Conservation (phyloP, 2,888 invertebrate genomes). For the Drosophila prostipennis region DNA sequence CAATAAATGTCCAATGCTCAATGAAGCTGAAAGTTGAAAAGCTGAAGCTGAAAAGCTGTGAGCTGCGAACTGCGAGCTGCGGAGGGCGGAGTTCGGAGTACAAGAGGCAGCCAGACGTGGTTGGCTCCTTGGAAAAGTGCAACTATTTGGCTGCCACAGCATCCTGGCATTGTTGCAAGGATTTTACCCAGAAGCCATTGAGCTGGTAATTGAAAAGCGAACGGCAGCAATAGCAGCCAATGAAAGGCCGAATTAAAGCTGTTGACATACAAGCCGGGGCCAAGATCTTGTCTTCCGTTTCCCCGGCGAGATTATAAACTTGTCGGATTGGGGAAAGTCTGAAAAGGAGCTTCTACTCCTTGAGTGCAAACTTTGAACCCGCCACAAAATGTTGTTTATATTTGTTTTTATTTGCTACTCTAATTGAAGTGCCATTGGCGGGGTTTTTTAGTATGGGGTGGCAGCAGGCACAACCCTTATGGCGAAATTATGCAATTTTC, state of each 20-base stretch:
- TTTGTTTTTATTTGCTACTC: slow-evolving; percentile 59
- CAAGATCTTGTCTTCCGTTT: slow-evolving; percentile 26
- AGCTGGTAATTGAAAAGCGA: slow-evolving; percentile 64
- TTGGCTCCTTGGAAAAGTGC: slow-evolving; percentile 41
- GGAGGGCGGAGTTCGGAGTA: neutral
- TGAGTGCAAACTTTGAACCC: slow-evolving; percentile 32
- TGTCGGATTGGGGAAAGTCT: slow-evolving; percentile 27
- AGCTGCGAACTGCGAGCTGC: slow-evolving; percentile 3
- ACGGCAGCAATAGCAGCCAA: slow-evolving; percentile 43
- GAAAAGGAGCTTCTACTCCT: slow-evolving; percentile 10
- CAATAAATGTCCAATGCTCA: slow-evolving; percentile 69
- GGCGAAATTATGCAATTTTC: slow-evolving; percentile 74
- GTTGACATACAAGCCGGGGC: slow-evolving; percentile 38
- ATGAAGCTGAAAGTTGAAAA: slow-evolving; percentile 53
- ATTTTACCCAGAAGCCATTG: slow-evolving; percentile 49
- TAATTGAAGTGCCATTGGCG: slow-evolving; percentile 71
- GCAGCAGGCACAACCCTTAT: slow-evolving; percentile 51
- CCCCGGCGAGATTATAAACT: slow-evolving; percentile 34
- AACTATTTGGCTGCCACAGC: slow-evolving; percentile 48
- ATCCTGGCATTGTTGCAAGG: slow-evolving; percentile 44
- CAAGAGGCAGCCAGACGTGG: slow-evolving; percentile 16
- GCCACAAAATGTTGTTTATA: slow-evolving; percentile 56
- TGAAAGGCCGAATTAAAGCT: slow-evolving; percentile 47
- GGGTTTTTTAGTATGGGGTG: neutral
- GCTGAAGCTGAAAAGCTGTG: slow-evolving; percentile 30